Conservation (phyloP, 2,113 vertebrate genomes). For the Alethe castanea region DNA sequence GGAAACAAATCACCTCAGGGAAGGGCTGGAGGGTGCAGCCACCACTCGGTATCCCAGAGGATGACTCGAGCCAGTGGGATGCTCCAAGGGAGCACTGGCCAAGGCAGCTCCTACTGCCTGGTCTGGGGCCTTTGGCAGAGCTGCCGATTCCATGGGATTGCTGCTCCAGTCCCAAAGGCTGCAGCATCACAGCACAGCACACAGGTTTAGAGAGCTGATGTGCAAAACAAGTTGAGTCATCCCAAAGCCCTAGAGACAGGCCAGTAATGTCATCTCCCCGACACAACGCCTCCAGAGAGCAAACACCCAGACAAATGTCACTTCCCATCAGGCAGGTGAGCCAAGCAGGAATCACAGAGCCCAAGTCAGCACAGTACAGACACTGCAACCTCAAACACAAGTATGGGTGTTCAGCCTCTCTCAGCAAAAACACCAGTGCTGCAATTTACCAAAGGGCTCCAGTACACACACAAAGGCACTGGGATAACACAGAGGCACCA, state of each 20-base stretch:
- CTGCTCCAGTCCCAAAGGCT: neutral
- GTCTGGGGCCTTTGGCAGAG: neutral
- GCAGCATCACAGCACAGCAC: neutral
- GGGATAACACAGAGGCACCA: fast-evolving
- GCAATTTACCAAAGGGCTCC: neutral
- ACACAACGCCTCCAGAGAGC: neutral
- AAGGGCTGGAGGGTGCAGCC: neutral
- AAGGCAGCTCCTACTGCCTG: neutral
- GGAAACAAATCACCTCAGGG: neutral
- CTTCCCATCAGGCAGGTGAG: neutral
- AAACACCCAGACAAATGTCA: neutral
- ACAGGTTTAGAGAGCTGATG: neutral
- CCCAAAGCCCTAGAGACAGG: neutral
- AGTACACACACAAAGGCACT: fast-evolving
- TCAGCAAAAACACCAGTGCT: neutral
- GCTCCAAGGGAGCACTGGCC: neutral
- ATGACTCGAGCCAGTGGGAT: neutral
- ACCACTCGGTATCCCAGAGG: neutral
- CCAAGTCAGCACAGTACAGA: neutral
- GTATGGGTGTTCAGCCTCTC: fast-evolving
- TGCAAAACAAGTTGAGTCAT: neutral
- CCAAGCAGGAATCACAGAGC: neutral
- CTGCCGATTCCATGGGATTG: fast-evolving
- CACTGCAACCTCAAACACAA: neutral
- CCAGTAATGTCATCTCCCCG: fast-evolving